Percentiles rank a stretch among this genome's conserved stretches.
Evolutionary conservation across 2,797 vertebrate species (phyloP).

Genomic region (Platalea minor): DNA sequence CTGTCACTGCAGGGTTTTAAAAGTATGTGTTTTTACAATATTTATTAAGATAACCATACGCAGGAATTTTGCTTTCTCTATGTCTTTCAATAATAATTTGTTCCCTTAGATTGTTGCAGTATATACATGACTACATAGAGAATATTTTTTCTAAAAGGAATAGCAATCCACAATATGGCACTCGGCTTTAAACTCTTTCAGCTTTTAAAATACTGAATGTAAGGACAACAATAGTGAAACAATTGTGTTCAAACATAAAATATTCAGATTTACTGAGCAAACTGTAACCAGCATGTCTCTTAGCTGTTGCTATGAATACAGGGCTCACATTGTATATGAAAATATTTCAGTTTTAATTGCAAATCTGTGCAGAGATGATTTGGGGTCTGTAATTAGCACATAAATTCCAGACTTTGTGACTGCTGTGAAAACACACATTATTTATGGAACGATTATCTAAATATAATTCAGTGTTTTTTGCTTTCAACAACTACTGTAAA

Average conservation of each 20-base stretch:
- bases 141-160: conserved; percentile 3
- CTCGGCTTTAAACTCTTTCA: conserved; percentile 3
- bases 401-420: conserved; percentile 68
- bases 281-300: conserved; percentile 57
- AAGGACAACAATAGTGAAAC: conserved; percentile 50
- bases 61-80: conserved; percentile 30
- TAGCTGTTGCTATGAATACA: conserved; percentile 65
- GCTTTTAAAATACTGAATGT: conserved; percentile 51
- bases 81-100: conserved; percentile 18
- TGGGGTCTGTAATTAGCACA: conserved; percentile 70
- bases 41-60: conserved; percentile 43
- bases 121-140: neutral
- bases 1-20: conserved; percentile 48
- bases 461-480: conserved; percentile 67
- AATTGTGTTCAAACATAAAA: conserved; percentile 64
- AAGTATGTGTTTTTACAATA: conserved; percentile 55
- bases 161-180: neutral
- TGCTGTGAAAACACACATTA: conserved; percentile 68
- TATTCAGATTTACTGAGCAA: conserved; percentile 61
- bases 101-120: neutral
- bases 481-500: conserved; percentile 65
- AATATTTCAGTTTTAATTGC: conserved; percentile 75
- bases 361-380: conserved; percentile 69
- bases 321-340: conserved; percentile 66
- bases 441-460: conserved; percentile 72